Evolutionary conservation across 92 coral and sea anemone species (phyloP).

Genomic region (Epizoanthus ramosus): DNA sequence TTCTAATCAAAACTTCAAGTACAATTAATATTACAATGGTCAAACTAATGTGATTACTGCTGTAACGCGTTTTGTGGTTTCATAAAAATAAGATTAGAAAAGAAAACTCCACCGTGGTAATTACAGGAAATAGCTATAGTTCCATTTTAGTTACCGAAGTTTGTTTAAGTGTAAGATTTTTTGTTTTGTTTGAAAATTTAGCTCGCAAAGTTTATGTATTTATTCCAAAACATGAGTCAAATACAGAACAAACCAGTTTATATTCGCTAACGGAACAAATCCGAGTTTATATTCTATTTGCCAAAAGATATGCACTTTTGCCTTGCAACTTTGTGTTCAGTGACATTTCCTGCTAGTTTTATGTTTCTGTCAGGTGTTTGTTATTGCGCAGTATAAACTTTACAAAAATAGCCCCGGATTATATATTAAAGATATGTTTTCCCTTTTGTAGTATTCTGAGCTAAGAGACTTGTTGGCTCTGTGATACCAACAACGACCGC

Average conservation of each 20-base stretch:
- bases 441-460: too few species aligned
- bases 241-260: neutral
- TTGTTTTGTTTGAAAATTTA: neutral
- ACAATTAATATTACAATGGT: too few species aligned
- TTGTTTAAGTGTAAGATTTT: neutral
- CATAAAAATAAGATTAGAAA: neutral
- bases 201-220: neutral
- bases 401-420: neutral
- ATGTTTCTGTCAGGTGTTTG: neutral
- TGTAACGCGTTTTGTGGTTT: too few species aligned
- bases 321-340: neutral
- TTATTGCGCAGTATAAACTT: neutral
- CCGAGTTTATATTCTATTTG: neutral
- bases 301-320: neutral
- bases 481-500: too few species aligned
- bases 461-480: too few species aligned
- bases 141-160: neutral
- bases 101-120: neutral
- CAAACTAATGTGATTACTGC: too few species aligned
- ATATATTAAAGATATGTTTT: too few species aligned
- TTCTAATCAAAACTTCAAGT: too few species aligned
- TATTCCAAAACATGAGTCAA: neutral
- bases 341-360: neutral
- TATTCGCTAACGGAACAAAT: too few species aligned
- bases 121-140: neutral